Conservation (phyloP, 2,888 invertebrate genomes). For the Melikaiella ostensackeni region DNA sequence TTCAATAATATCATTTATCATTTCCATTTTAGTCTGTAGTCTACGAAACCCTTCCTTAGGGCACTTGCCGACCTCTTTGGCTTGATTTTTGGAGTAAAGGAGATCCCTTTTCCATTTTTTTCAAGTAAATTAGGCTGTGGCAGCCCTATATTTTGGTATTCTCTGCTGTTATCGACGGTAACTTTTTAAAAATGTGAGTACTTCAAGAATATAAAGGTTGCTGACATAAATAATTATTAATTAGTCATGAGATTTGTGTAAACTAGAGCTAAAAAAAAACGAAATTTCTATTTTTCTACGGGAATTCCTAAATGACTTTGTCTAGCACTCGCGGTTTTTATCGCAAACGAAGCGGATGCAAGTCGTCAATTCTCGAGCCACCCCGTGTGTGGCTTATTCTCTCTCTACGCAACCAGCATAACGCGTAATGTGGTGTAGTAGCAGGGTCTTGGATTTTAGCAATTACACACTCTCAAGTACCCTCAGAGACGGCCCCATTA, state of each 20-base stretch:
- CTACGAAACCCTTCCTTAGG: too few relatives aligned
- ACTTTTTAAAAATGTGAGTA: too few relatives aligned
- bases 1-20: too few relatives aligned
- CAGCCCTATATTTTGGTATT: too few relatives aligned
- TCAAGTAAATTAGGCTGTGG: too few relatives aligned
- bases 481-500: slow-evolving; percentile 75
- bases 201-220: too few relatives aligned
- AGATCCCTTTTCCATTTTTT: too few relatives aligned
- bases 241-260: neutral
- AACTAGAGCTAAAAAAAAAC: slow-evolving; percentile 35
- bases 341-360: neutral
- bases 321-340: slow-evolving; percentile 2
- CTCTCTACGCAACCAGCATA: slow-evolving; percentile 65
- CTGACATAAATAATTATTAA: neutral
- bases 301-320: neutral
- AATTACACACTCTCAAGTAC: slow-evolving; percentile 76
- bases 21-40: too few relatives aligned
- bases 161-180: too few relatives aligned
- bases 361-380: slow-evolving; percentile 55
- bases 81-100: too few relatives aligned
- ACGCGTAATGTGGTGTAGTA: slow-evolving; percentile 72
- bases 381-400: slow-evolving; percentile 66
- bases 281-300: slow-evolving; percentile 19
- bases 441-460: slow-evolving; percentile 76
- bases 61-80: too few relatives aligned